Percentiles rank a stretch among this genome's conserved stretches.
These are phyloP conservation scores for Platysternon megacephalum DNA, from an alignment of 2,113 vertebrate genomes.

Conservation along the genomic window DNA sequence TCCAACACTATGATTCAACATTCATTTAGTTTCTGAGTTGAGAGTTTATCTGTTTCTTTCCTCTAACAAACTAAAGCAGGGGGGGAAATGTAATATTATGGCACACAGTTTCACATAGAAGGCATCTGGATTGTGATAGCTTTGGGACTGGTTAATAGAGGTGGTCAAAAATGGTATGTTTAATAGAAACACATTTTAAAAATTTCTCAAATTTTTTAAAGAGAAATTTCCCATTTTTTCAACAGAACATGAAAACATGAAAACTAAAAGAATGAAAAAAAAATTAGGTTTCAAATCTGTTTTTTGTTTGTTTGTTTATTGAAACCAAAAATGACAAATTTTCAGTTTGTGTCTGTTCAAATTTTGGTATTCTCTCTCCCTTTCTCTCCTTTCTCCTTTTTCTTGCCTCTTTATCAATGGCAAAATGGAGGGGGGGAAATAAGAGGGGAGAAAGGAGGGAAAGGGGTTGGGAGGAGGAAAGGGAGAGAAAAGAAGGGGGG, in stretches of 20 bases:
- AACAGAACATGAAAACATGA: not conserved
- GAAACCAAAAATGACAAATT: not conserved
- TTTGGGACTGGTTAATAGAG: not conserved
- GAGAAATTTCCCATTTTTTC: not conserved
- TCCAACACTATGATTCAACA: not conserved
- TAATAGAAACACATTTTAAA: too few species aligned
- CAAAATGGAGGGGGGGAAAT: not conserved
- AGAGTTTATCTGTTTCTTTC: conserved; percentile 44
- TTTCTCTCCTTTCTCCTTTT: not conserved
- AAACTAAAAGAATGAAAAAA: not conserved
- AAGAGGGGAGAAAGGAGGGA: not conserved
- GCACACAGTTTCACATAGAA: conserved; percentile 4
- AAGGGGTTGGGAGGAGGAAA: not conserved
- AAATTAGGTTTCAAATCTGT: too few species aligned
- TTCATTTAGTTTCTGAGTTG: conserved; percentile 9
- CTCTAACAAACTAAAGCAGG: not conserved
- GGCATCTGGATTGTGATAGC: not conserved
- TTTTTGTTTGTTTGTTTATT: not conserved
- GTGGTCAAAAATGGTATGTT: not conserved
- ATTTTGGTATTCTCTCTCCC: not conserved
- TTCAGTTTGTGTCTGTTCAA: too few species aligned
- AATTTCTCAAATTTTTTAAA: too few species aligned
- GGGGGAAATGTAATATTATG: not conserved
- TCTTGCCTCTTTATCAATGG: not conserved
- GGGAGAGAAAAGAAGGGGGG: not conserved